Evolutionary conservation across 2,888 invertebrate species (phyloP).

Genomic region (Oscheius sp.): DNA sequence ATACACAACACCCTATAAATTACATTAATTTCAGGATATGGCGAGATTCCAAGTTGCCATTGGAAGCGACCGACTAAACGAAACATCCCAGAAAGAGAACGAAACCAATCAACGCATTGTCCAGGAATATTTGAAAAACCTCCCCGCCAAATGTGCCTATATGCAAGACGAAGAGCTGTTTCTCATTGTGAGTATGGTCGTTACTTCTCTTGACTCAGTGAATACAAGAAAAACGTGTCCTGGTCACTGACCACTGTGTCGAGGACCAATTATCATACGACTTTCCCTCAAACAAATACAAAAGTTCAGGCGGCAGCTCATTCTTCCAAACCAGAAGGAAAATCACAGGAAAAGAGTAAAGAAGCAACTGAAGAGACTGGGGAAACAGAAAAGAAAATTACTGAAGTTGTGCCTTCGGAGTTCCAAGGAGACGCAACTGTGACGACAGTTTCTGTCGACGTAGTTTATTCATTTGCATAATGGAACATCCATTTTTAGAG

Average conservation of each 20-base stretch:
- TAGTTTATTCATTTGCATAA: background rate
- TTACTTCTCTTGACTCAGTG: background rate
- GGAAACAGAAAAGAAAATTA: background rate
- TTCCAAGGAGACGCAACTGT: conserved; percentile 19
- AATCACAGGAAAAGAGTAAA: background rate
- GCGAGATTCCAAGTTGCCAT: conserved; percentile 22
- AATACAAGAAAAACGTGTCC: background rate
- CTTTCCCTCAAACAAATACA: background rate
- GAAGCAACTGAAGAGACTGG: background rate
- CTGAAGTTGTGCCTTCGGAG: background rate
- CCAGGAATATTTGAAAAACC: conserved; percentile 24
- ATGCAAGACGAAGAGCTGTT: conserved; percentile 19
- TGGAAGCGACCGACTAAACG: conserved; percentile 21
- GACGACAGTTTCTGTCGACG: conserved; percentile 6
- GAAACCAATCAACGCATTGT: conserved; percentile 19
- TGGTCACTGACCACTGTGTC: background rate
- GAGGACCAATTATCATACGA: conserved; percentile 5
- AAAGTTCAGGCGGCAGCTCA: conserved; percentile 9
- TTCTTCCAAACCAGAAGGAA: background rate
- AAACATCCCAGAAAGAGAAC: conserved; percentile 16
- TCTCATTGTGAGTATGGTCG: conserved; percentile 14
- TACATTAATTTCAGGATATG: background rate
- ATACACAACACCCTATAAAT: background rate
- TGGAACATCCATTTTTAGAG: background rate
- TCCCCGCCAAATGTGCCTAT: conserved; percentile 25